Percentiles rank a stretch among this genome's conserved stretches.
Evolutionary conservation across 30 jellyfish, hydroid and myxozoan genomes (phyloP).

Genomic region (Cassiopea xamachana): DNA sequence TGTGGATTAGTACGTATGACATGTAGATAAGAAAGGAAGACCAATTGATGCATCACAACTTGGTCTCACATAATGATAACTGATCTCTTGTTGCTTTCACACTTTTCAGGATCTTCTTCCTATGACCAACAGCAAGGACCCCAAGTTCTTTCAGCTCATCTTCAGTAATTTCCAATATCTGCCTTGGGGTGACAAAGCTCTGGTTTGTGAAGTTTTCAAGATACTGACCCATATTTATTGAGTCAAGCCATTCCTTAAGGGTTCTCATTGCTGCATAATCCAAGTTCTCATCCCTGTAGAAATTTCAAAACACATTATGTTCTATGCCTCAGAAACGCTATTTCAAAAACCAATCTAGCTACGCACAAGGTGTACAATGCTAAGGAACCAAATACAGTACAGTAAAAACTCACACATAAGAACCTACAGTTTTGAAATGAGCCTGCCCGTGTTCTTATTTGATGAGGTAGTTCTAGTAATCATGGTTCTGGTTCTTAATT

Average conservation of each 20-base stretch:
- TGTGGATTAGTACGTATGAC: too few relatives aligned
- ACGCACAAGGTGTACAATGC: too few relatives aligned
- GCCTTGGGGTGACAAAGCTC: conserved; percentile 85
- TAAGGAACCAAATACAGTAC: too few relatives aligned
- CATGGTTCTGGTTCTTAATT: too few relatives aligned
- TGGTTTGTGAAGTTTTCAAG: conserved; percentile 45
- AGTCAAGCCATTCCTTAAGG: conserved; percentile 86
- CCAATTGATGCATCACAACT: too few relatives aligned
- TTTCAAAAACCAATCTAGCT: too few relatives aligned
- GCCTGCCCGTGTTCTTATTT: too few relatives aligned
- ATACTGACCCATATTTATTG: conserved; percentile 92
- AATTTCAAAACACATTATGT: not conserved
- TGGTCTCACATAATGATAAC: not conserved
- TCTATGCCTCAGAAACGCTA: too few relatives aligned
- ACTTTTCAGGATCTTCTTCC: conserved; percentile 81
- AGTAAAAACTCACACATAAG: too few relatives aligned
- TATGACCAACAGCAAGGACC: conserved; percentile 84
- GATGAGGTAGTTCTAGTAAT: too few relatives aligned
- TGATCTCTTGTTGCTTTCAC: conserved; percentile 81
- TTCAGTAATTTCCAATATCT: conserved; percentile 67
- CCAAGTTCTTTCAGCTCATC: conserved; percentile 75
- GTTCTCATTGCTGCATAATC: conserved; percentile 87
- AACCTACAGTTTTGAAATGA: too few relatives aligned
- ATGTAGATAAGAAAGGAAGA: too few relatives aligned
- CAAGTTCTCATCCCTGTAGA: conserved; percentile 87